Conservation (phyloP, 2,888 invertebrate genomes). For the Phania funesta region DNA sequence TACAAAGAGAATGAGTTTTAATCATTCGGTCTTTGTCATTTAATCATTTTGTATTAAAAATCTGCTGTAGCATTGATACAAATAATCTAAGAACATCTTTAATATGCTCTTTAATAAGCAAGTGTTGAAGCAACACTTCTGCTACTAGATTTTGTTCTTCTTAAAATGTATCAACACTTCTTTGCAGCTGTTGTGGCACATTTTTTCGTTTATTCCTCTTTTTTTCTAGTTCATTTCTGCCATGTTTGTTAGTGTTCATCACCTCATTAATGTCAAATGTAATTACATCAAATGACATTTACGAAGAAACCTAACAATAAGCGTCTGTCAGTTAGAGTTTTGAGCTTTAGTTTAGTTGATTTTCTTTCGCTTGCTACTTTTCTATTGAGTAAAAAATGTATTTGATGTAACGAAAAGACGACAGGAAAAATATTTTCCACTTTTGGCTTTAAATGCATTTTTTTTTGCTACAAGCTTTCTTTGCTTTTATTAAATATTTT, state of each 20-base stretch:
- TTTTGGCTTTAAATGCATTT: neutral
- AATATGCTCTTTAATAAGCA: slow-evolving; percentile 21
- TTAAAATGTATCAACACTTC: slow-evolving; percentile 10
- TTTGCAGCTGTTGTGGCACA: slow-evolving; percentile 28
- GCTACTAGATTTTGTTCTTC: neutral
- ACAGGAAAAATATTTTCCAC: slow-evolving; percentile 3
- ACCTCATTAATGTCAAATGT: slow-evolving; percentile 59
- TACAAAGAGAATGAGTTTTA: neutral
- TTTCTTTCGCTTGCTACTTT: neutral
- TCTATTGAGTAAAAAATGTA: neutral
- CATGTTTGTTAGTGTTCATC: slow-evolving; percentile 51
- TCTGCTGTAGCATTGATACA: neutral
- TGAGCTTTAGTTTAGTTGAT: slow-evolving; percentile 17
- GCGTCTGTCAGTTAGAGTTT: slow-evolving; percentile 27
- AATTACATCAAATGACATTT: slow-evolving; percentile 54
- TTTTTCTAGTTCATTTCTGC: slow-evolving; percentile 30
- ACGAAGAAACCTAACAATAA: slow-evolving; percentile 34
- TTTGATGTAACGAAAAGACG: neutral
- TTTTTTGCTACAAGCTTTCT: neutral
- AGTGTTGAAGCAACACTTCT: slow-evolving; percentile 51
- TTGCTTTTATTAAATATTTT: slow-evolving; percentile 6
- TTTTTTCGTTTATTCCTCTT: neutral
- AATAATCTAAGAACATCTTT: neutral
- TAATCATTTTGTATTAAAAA: slow-evolving; percentile 14
- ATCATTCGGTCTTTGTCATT: slow-evolving; percentile 15